Evolutionary conservation across 2,888 invertebrate genomes (phyloP).

Genomic region (Cheilosia scutellata): DNA sequence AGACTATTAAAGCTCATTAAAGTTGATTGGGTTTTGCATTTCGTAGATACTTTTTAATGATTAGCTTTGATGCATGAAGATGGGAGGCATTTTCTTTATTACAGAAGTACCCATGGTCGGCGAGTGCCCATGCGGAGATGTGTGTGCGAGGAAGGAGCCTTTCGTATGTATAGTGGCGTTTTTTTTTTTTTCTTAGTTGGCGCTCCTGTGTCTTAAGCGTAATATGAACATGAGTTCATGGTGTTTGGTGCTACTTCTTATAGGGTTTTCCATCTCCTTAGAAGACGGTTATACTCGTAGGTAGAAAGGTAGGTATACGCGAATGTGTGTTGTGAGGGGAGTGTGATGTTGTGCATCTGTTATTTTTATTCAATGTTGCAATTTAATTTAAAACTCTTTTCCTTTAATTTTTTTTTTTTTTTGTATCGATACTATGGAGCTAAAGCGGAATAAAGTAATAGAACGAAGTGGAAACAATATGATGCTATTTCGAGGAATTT

Average conservation of each 20-base stretch:
- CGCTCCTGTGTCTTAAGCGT: slow-evolving; percentile 53
- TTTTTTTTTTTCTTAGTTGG: slow-evolving; percentile 9
- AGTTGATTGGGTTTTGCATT: slow-evolving; percentile 79
- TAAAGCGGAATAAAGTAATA: slow-evolving; percentile 21
- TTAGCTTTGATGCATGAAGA: slow-evolving; percentile 75
- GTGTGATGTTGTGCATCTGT: slow-evolving; percentile 48
- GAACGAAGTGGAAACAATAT: slow-evolving; percentile 40
- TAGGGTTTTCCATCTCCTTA: not conserved
- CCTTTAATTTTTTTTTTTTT: not conserved
- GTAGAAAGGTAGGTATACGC: no score
- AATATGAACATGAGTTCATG: slow-evolving; percentile 66
- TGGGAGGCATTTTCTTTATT: slow-evolving; percentile 69
- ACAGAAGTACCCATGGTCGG: slow-evolving; percentile 29
- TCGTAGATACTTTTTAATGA: slow-evolving; percentile 75
- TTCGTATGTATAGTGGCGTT: not conserved
- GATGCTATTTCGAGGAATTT: slow-evolving; percentile 18
- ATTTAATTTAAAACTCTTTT: slow-evolving; percentile 44
- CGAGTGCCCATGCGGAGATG: not conserved
- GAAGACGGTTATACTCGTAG: not conserved
- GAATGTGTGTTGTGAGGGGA: slow-evolving; percentile 7
- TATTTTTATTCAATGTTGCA: slow-evolving; percentile 60
- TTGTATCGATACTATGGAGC: slow-evolving; percentile 27
- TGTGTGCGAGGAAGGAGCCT: slow-evolving; percentile 39
- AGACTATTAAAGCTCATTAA: slow-evolving; percentile 79
- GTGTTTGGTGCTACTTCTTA: slow-evolving; percentile 59